phyloP scores from a whole-genome alignment of 2,113 vertebrate genomes.

The Xiphophorus maculatus region DNA sequence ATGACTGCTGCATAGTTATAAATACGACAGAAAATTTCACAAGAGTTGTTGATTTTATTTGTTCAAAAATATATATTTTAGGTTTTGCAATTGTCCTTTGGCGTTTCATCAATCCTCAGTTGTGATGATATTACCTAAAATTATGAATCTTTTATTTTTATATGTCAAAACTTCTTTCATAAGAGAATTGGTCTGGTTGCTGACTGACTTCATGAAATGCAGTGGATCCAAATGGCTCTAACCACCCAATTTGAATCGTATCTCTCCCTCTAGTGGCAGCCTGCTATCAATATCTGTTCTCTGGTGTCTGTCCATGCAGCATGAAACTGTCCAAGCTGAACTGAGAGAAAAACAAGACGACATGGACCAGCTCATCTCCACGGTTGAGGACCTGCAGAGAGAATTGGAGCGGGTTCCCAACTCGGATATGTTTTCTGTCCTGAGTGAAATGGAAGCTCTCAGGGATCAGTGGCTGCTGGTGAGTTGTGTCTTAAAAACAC shows the following conservation, averaged over 20 bases:
- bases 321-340: constrained; percentile 85
- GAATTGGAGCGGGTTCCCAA: constrained; percentile 86
- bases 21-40: too few relatives aligned
- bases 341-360: constrained; percentile 86
- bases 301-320: constrained; percentile 80
- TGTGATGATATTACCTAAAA: too few relatives aligned
- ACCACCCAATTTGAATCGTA: background rate
- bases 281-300: constrained; percentile 20
- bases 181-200: too few relatives aligned
- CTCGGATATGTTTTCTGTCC: constrained; percentile 76
- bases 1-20: too few relatives aligned
- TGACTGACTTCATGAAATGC: background rate
- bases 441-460: constrained; percentile 82
- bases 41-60: too few relatives aligned
- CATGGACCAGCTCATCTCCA: constrained; percentile 88
- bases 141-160: too few relatives aligned
- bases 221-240: background rate
- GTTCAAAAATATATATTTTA: too few relatives aligned
- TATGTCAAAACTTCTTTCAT: too few relatives aligned
- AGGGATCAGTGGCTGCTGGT: constrained; percentile 94
- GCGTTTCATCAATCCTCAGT: too few relatives aligned
- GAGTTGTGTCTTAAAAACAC: constrained; percentile 12
- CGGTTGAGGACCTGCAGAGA: constrained; percentile 87
- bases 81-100: too few relatives aligned
- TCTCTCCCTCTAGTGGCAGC: constrained; percentile 49